Base-by-base conservation (phyloP, 1,140 invertebrate genomes). In the Macrobrachium nipponense region DNA sequence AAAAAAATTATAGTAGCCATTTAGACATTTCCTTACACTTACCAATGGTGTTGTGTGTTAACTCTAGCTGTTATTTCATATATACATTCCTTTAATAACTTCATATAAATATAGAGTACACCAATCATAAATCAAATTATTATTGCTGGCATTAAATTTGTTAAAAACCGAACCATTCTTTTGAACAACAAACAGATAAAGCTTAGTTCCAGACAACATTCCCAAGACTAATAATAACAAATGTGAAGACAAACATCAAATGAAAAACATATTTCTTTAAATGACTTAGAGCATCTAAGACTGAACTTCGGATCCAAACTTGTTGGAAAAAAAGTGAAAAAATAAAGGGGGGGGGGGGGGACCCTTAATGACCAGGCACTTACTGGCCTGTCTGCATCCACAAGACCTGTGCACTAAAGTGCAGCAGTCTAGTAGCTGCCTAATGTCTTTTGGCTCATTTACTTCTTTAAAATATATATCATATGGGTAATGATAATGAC, bases 111-210 rank as follows among this genome's bases (percentile, higher is more conserved):
- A 85, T 36, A 78, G 60, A 78, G 27, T 66, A 64, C 23, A 20
- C 73, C 59, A 80, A 36, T 64, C 78, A 80, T 27, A 68, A 60
- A 73, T 59, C 68, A 86, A 86, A 75, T 61, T 80, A 79, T 86
- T 86, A 86, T 86, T 86, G 84, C 84, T 86, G 77, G 80, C 61
- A 73, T 79, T 36, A 78, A 60, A 72, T 79, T 79, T 79, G 73
- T 27, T 72, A 85, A 85, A 72, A 61, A 72, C 23, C 72, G 27
- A 70, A 86, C 27, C 36, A 68, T n/a, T 64, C 20, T 73, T 61
- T 51, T 78, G 59, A 85, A 85, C 82, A 78, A 85, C 68, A 61
- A 86, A 86, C 84, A 86, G 23, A 86, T 86, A 80, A 72, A 80
- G 66, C 43, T 79, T 44, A 66, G 72, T 75, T 80, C 70, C 64